phyloP scores from a whole-genome alignment of 2,888 invertebrate species.

The Pollenia labialis region DNA sequence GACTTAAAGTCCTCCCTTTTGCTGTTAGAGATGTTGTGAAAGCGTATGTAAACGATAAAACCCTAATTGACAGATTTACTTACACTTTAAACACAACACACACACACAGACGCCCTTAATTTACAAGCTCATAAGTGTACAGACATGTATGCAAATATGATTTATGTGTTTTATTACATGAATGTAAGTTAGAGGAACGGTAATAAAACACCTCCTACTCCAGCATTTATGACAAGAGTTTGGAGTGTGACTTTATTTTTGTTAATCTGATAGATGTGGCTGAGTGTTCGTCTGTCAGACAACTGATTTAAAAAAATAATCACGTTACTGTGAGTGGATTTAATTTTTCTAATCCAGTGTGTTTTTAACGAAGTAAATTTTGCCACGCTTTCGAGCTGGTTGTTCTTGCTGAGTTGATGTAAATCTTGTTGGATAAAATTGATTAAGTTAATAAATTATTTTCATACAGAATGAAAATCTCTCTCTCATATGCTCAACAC shows the following conservation, averaged over 20 bases:
- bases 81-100: slow-evolving; percentile 61
- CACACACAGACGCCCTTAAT: not conserved
- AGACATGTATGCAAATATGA: slow-evolving; percentile 66
- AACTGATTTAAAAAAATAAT: slow-evolving; percentile 50
- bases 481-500: not conserved
- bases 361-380: slow-evolving; percentile 30
- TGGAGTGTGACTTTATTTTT: slow-evolving; percentile 18
- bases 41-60: slow-evolving; percentile 66
- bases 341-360: slow-evolving; percentile 28
- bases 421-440: slow-evolving; percentile 44
- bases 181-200: slow-evolving; percentile 11
- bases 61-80: slow-evolving; percentile 72
- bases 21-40: slow-evolving; percentile 59
- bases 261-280: slow-evolving; percentile 9
- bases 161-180: slow-evolving; percentile 44
- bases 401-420: slow-evolving; percentile 24
- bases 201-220: slow-evolving; percentile 24
- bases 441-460: slow-evolving; percentile 61
- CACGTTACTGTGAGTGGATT: slow-evolving; percentile 60
- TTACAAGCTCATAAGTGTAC: not conserved
- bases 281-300: slow-evolving; percentile 12
- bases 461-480: slow-evolving; percentile 16
- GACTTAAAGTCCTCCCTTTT: slow-evolving; percentile 45
- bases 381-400: slow-evolving; percentile 29
- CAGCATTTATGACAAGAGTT: not conserved